phyloP scores from a whole-genome alignment of 2,888 invertebrate genomes.

The Trissonchulus sp. region DNA sequence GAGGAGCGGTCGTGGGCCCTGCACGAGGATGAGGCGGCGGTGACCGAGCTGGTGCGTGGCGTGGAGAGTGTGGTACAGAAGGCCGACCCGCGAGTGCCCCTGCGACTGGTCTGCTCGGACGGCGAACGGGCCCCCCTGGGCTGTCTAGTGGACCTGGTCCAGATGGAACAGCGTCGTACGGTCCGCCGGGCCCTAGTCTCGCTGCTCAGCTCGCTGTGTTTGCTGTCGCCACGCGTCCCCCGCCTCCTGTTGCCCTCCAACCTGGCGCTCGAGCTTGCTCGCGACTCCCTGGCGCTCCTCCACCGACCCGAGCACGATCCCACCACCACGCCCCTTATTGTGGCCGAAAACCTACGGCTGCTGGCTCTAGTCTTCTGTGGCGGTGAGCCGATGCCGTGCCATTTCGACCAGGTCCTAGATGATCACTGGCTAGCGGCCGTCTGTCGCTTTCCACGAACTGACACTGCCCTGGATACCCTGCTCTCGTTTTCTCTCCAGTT shows the following conservation, averaged over 20 bases:
- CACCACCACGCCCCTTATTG: too few species aligned
- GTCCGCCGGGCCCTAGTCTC: background rate
- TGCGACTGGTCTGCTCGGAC: background rate
- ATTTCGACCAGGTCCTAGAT: background rate
- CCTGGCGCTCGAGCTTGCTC: background rate
- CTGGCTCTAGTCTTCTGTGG: background rate
- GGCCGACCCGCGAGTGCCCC: slow-evolving; percentile 15
- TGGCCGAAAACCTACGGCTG: background rate
- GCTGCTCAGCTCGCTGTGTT: background rate
- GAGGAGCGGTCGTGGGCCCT: slow-evolving; percentile 22
- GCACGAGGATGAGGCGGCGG: background rate
- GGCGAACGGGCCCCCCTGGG: background rate
- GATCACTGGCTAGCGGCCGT: background rate
- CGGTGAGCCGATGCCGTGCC: background rate
- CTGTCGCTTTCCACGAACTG: background rate
- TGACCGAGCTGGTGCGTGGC: background rate
- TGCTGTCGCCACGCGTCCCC: background rate
- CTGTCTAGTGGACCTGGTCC: background rate
- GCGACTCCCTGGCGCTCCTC: background rate
- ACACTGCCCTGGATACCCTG: background rate
- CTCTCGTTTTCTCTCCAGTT: background rate
- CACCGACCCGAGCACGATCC: too few species aligned
- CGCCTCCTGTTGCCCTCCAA: background rate
- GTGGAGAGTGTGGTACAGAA: background rate
- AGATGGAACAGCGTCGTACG: slow-evolving; percentile 18